Percentiles rank a stretch among this genome's conserved stretches.
These are phyloP conservation scores for Therioaphis trifolii DNA, from an alignment of 2,888 invertebrate genomes.

Conservation along the genomic window DNA sequence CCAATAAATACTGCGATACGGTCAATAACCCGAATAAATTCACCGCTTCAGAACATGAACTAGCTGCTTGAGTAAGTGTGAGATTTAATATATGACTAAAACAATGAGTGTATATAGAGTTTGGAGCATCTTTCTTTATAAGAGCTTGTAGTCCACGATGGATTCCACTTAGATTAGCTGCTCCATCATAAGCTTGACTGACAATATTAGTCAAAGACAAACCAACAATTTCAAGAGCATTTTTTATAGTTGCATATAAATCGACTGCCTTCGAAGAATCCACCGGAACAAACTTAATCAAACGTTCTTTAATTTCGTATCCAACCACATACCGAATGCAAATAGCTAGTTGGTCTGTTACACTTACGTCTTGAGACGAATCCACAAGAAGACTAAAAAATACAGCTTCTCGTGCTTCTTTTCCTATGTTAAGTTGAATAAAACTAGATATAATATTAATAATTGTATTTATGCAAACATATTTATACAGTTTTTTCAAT, in stretches of 20 bases:
- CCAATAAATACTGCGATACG: not conserved
- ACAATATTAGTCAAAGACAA: constrained; percentile 16
- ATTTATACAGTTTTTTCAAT: too few species aligned
- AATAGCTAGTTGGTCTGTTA: not conserved
- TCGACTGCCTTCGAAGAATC: constrained; percentile 10
- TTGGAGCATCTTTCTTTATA: constrained; percentile 1
- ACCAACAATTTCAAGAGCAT: not conserved
- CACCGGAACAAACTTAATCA: not conserved
- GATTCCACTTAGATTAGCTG: constrained; percentile 1
- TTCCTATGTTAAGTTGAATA: too few species aligned
- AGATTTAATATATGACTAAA: constrained; percentile 3
- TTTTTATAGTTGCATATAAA: not conserved
- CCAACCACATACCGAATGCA: not conserved
- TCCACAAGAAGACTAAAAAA: too few species aligned
- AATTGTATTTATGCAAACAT: too few species aligned
- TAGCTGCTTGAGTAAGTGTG: not conserved
- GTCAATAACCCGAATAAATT: too few species aligned
- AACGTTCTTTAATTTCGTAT: not conserved
- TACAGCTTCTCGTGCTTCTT: too few species aligned
- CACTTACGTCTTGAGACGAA: too few species aligned
- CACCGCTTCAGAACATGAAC: not conserved
- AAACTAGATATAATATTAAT: too few species aligned
- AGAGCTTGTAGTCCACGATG: not conserved
- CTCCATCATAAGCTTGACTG: not conserved
- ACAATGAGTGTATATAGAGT: not conserved